Conservation (phyloP, 2,888 invertebrate genomes). For the Limenitis camilla region DNA sequence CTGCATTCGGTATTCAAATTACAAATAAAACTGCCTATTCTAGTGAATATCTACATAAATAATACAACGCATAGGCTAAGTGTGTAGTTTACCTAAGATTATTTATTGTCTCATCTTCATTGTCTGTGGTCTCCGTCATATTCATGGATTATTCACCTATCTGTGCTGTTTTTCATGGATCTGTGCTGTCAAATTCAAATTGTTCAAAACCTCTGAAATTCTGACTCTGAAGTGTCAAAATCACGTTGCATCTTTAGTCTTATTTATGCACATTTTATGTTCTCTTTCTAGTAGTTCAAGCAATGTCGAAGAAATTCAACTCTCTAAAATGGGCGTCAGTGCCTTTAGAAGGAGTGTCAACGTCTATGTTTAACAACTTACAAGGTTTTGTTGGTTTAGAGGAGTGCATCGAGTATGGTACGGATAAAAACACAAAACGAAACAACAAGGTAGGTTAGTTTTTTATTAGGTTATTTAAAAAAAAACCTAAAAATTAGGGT, state of each 20-base stretch:
- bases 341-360: slow-evolving; percentile 74
- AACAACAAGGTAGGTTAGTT: slow-evolving; percentile 46
- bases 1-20: too few species aligned
- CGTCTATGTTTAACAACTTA: slow-evolving; percentile 55
- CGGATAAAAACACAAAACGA: slow-evolving; percentile 57
- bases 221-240: slow-evolving; percentile 19
- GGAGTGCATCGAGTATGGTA: slow-evolving; percentile 81
- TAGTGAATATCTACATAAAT: too few species aligned
- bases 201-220: neutral
- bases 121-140: neutral
- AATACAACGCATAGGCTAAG: too few species aligned
- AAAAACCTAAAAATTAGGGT: neutral
- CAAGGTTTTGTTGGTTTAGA: slow-evolving; percentile 85
- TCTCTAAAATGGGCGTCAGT: slow-evolving; percentile 78
- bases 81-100: neutral
- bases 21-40: too few species aligned
- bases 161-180: neutral
- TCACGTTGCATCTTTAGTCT: slow-evolving; percentile 21
- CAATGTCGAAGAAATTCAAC: slow-evolving; percentile 57
- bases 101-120: too few species aligned
- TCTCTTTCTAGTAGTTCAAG: neutral
- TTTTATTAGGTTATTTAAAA: neutral
- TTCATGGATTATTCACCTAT: too few species aligned
- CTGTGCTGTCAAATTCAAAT: neutral
- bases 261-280: slow-evolving; percentile 4